Evolutionary conservation across 2,888 invertebrate genomes (phyloP).

Genomic region (Brenthis ino): DNA sequence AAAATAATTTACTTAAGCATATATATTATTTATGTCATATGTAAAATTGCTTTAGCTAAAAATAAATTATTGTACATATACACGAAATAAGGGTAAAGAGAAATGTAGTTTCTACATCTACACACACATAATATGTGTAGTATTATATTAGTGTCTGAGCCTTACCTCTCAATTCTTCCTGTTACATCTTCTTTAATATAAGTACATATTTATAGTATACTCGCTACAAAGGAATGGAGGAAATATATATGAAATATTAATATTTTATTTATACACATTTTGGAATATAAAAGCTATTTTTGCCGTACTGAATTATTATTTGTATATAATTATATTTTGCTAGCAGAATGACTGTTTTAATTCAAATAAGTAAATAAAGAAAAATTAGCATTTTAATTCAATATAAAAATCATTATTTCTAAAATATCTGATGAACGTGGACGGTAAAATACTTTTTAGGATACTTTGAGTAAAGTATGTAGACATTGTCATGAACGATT

Average conservation of each 20-base stretch:
- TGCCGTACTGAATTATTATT: too few relatives aligned
- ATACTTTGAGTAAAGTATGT: conserved; percentile 7
- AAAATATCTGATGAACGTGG: conserved; percentile 1
- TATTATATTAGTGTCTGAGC: not conserved
- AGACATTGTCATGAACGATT: not conserved
- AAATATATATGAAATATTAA: not conserved
- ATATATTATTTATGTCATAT: too few relatives aligned
- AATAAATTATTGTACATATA: too few relatives aligned
- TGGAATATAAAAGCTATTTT: too few relatives aligned
- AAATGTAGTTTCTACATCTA: not conserved
- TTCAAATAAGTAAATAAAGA: too few relatives aligned
- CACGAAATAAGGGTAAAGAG: not conserved
- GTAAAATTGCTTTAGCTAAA: too few relatives aligned
- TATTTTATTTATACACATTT: not conserved
- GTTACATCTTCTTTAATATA: not conserved
- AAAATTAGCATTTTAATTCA: too few relatives aligned
- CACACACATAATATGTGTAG: too few relatives aligned
- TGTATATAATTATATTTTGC: too few relatives aligned
- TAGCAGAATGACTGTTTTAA: too few relatives aligned
- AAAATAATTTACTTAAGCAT: too few relatives aligned
- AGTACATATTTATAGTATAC: not conserved
- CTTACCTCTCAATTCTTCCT: conserved; percentile 1
- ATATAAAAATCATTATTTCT: not conserved
- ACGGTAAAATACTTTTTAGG: not conserved
- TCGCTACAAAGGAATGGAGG: not conserved